These are phyloP conservation scores for Tinea pellionella DNA, from an alignment of 2,888 invertebrate species.

Conservation along the genomic window DNA sequence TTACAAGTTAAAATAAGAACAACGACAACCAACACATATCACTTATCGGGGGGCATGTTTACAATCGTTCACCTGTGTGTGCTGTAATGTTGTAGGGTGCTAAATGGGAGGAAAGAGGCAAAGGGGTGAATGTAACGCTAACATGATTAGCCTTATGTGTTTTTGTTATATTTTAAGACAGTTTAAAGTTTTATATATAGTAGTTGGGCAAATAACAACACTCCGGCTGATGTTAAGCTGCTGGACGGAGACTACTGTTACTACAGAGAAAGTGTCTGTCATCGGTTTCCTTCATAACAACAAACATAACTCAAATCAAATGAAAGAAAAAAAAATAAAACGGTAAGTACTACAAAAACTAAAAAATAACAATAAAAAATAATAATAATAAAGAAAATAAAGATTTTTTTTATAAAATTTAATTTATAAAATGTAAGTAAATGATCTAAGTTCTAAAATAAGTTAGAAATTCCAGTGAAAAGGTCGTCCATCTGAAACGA, in stretches of 20 bases:
- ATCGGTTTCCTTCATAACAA: too few species aligned
- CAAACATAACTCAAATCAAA: too few species aligned
- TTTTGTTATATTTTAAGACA: background rate
- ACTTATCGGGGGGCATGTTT: conserved; percentile 40
- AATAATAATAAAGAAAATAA: too few species aligned
- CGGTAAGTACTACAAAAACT: too few species aligned
- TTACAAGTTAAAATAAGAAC: background rate
- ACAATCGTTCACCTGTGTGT: conserved; percentile 42
- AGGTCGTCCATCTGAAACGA: conserved; percentile 17
- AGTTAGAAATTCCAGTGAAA: background rate
- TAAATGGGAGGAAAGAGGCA: conserved; percentile 4
- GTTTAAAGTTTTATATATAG: background rate
- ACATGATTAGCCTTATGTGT: conserved; percentile 8
- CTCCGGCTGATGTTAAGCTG: too few species aligned
- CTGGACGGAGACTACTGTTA: too few species aligned
- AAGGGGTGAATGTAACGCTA: conserved; percentile 4
- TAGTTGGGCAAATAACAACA: too few species aligned
- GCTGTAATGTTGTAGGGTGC: conserved; percentile 22
- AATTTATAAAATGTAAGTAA: too few species aligned
- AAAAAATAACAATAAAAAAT: too few species aligned
- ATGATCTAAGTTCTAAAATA: background rate
- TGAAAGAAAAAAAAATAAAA: too few species aligned
- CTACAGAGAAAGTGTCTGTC: too few species aligned
- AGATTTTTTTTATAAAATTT: too few species aligned
- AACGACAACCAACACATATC: conserved; percentile 23